Evolutionary conservation across 2,888 invertebrate species (phyloP).

Genomic region (Oscheius sp.): DNA sequence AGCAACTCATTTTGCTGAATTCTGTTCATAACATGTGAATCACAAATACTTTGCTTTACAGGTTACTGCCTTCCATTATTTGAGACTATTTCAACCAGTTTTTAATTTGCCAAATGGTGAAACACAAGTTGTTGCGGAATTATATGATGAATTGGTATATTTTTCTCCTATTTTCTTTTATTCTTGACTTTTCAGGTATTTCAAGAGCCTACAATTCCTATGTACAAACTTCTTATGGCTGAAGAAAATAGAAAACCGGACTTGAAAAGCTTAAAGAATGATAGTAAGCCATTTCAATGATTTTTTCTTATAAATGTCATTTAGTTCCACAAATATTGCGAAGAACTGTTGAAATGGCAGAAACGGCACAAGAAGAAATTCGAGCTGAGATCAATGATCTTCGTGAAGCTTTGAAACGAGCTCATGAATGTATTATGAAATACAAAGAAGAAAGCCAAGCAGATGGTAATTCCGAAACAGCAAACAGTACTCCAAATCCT

Average conservation of each 20-base stretch:
- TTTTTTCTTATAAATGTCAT: background rate
- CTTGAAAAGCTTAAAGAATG: constrained; percentile 48
- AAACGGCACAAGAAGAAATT: constrained; percentile 50
- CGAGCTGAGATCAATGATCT: constrained; percentile 59
- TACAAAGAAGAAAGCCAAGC: constrained; percentile 35
- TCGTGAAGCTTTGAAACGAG: constrained; percentile 53
- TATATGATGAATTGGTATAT: constrained; percentile 65
- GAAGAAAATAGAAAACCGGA: constrained; percentile 52
- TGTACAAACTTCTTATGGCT: constrained; percentile 51
- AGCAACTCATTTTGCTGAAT: no score
- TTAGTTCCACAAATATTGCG: constrained; percentile 52
- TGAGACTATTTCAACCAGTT: constrained; percentile 64
- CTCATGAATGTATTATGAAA: constrained; percentile 52
- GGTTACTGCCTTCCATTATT: constrained; percentile 64
- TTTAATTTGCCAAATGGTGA: constrained; percentile 51
- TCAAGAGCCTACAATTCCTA: constrained; percentile 59
- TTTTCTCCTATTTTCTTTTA: constrained; percentile 1
- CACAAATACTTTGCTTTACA: constrained; percentile 29
- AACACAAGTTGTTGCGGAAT: constrained; percentile 62
- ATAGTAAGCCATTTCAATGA: constrained; percentile 49
- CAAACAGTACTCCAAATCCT: constrained; percentile 21
- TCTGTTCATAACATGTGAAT: no score
- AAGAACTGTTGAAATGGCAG: constrained; percentile 50
- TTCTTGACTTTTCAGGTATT: constrained; percentile 57
- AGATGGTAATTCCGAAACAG: constrained; percentile 33